Base-by-base conservation (phyloP, 2,797 vertebrate species). In the Sebastes trivittatus region DNA sequence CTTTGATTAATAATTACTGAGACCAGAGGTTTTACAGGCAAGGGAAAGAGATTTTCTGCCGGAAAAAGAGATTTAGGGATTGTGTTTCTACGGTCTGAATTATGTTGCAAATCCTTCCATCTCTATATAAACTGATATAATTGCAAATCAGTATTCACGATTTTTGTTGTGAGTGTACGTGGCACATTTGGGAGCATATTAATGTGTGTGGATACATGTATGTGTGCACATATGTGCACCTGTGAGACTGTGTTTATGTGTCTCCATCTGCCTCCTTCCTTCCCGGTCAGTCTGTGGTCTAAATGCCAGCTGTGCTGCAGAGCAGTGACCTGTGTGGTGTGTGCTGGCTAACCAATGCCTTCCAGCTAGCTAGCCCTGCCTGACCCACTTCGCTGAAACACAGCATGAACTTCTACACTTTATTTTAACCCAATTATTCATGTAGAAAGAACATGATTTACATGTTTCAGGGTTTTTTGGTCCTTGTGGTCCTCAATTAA, bases 251-350 rank as follows among this genome's bases (percentile, higher is more conserved):
- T 72, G 49, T 68, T 67, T 64, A 32, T 61, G 25, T 49, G 52
- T 54, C 46, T 80, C 38, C 60, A 59, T 54, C 68, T 84, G 49
- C 25, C 69, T 68, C 69, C 55, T 72, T 72, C 73, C 72, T 78
- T 69, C n/a, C 58, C 38, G 67, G 73, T 82, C 72, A 70, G 27
- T 75, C 23, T 73, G n/a, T 62, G 61, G 72, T 82, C 62, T 76
- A 73, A 77, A 89, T 86, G 84, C 75, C 90, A 77, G 68, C 86
- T 77, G 77, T 76, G 78, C 76, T 77, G 75, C 75, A 61, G 83
- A 88, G 55, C 82, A 82, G 72, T 83, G 84, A 87, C 78, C 84
- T 80, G 27, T 72, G 68, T 83, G 69, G 62, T 76, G 71, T 78
- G 75, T 78, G 75, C 75, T 62, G 61, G 42, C 58, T 78, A 64